Evolutionary conservation across 2,888 invertebrate species (phyloP).

Genomic region (Andrena dorsata): DNA sequence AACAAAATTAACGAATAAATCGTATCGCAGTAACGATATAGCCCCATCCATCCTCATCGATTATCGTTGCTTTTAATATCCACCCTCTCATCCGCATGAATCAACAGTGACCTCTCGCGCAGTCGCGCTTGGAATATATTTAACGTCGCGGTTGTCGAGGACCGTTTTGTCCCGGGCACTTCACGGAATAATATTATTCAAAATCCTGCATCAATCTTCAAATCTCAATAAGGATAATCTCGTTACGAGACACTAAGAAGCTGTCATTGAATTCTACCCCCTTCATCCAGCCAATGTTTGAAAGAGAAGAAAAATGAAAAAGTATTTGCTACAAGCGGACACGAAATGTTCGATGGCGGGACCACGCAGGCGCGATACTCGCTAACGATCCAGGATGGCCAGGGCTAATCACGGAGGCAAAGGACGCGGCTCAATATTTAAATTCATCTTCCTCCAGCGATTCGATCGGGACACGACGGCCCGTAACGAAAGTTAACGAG

Average conservation of each 20-base stretch:
- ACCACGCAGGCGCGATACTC: neutral
- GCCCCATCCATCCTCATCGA: slow-evolving; percentile 72
- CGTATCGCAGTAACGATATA: slow-evolving; percentile 60
- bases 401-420: slow-evolving; percentile 38
- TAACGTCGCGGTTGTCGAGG: slow-evolving; percentile 18
- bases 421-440: slow-evolving; percentile 37
- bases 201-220: neutral
- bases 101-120: slow-evolving; percentile 49
- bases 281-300: too few relatives aligned
- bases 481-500: slow-evolving; percentile 73
- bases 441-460: slow-evolving; percentile 41
- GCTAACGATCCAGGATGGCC: slow-evolving; percentile 7
- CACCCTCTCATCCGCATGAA: slow-evolving; percentile 51
- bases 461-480: slow-evolving; percentile 47
- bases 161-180: slow-evolving; percentile 12
- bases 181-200: slow-evolving; percentile 15
- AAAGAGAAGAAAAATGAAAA: too few relatives aligned
- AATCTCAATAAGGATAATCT: neutral
- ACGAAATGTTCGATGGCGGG: too few relatives aligned
- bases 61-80: slow-evolving; percentile 69
- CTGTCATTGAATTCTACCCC: neutral
- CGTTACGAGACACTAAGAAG: neutral
- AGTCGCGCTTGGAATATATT: slow-evolving; percentile 54
- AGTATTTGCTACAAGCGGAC: too few relatives aligned
- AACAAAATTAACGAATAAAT: slow-evolving; percentile 69